These are phyloP conservation scores for Eucera pruinosa DNA, from an alignment of 2,888 invertebrate species.

Conservation along the genomic window DNA sequence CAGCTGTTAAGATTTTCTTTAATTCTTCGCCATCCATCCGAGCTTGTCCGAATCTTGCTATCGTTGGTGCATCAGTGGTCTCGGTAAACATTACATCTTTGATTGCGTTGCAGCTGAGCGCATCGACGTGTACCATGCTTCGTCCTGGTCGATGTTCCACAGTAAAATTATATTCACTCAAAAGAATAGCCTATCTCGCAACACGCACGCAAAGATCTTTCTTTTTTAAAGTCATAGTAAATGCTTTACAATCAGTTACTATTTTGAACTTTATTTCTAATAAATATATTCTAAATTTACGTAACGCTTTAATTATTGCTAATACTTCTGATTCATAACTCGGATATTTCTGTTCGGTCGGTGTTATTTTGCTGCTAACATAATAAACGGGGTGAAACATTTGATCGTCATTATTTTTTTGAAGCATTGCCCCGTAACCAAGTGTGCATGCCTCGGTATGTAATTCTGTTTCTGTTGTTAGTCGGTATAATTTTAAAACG, in stretches of 20 bases:
- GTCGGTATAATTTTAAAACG: too few species aligned
- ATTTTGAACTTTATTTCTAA: too few species aligned
- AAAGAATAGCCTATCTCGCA: neutral
- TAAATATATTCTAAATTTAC: too few species aligned
- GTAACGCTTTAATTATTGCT: too few species aligned
- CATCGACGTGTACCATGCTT: neutral
- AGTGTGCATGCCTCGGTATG: neutral
- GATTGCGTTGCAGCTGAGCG: neutral
- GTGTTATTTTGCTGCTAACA: too few species aligned
- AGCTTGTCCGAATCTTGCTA: neutral
- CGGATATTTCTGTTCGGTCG: too few species aligned
- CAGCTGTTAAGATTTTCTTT: neutral
- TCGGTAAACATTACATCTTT: neutral
- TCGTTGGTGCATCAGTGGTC: neutral
- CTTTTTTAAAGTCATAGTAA: neutral
- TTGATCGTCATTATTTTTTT: neutral
- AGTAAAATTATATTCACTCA: too few species aligned
- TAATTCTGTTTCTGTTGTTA: too few species aligned
- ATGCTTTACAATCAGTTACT: too few species aligned
- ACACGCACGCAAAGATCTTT: neutral
- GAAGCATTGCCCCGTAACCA: neutral
- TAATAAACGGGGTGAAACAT: neutral
- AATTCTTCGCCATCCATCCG: neutral
- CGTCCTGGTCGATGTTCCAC: too few species aligned
- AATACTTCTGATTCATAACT: too few species aligned